Percentiles rank a stretch among this genome's conserved stretches.
phyloP scores from a whole-genome alignment of 2,797 vertebrate genomes.

The Chloroceryle inda region DNA sequence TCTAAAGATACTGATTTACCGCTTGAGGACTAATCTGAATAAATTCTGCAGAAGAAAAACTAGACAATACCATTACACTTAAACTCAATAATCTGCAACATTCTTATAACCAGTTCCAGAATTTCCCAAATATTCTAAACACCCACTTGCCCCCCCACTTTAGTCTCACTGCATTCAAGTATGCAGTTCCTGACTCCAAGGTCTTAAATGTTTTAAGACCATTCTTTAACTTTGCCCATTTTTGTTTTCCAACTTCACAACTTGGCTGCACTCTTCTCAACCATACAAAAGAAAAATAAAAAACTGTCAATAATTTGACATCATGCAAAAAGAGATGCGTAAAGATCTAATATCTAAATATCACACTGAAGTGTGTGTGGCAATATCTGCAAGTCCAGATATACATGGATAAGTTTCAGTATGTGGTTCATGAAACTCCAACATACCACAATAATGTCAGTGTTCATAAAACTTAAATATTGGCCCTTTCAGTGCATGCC shows the following conservation, averaged over 20 bases:
- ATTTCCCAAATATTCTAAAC: neutral
- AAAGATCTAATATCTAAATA: neutral
- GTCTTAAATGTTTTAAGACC: neutral
- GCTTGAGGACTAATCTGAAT: neutral
- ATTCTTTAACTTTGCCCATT: neutral
- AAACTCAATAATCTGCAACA: neutral
- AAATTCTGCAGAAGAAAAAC: neutral
- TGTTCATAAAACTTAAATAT: neutral
- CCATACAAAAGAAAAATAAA: neutral
- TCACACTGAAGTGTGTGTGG: neutral
- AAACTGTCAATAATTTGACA: neutral
- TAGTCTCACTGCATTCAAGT: neutral
- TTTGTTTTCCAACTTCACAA: neutral
- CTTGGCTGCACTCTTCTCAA: neutral
- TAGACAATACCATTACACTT: neutral
- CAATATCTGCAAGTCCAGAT: neutral
- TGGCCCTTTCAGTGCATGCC: neutral
- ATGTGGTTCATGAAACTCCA: neutral
- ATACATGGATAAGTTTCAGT: neutral
- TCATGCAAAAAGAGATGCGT: neutral
- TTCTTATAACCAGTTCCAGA: neutral
- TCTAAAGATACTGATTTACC: neutral
- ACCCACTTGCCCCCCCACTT: rapidly evolving
- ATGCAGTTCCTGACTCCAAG: rapidly evolving
- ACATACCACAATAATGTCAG: neutral